Percentiles rank a stretch among this genome's conserved stretches.
Conservation (phyloP, 2,888 invertebrate genomes). For the Oxycera nigricornis region DNA sequence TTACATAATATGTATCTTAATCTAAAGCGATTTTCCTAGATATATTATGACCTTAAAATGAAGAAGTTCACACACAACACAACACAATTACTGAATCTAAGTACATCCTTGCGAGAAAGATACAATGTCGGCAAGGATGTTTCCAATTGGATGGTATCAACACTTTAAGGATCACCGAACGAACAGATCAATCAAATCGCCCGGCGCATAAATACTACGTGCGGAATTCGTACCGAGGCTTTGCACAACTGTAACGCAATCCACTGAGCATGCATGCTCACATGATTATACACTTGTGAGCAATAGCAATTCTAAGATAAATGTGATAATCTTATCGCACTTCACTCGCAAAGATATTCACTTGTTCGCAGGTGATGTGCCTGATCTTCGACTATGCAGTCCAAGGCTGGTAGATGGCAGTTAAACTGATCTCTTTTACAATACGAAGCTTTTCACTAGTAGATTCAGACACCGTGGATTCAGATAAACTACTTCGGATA, state of each 20-base stretch:
- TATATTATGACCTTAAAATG: background rate
- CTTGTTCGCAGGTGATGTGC: slow-evolving; percentile 8
- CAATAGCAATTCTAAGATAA: slow-evolving; percentile 31
- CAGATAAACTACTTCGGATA: no score
- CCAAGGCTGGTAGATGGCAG: slow-evolving; percentile 2
- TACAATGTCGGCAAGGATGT: no score
- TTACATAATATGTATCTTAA: slow-evolving; percentile 14
- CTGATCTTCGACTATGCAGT: background rate
- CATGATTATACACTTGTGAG: slow-evolving; percentile 28
- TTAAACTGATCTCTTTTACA: background rate
- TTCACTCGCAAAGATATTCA: slow-evolving; percentile 13
- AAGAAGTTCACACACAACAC: background rate
- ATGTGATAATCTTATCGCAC: slow-evolving; percentile 36
- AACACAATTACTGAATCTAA: background rate
- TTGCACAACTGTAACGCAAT: slow-evolving; percentile 8
- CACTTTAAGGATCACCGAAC: background rate
- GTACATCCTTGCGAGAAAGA: no score
- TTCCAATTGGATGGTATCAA: background rate
- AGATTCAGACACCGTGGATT: background rate
- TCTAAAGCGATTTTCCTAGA: slow-evolving; percentile 25
- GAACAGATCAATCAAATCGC: background rate
- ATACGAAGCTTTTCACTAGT: background rate
- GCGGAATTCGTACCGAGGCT: background rate
- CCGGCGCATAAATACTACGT: background rate
- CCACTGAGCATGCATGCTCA: slow-evolving; percentile 14